These are phyloP conservation scores for Dicranocentrus wangi DNA, from an alignment of 2,888 invertebrate genomes.

Conservation along the genomic window DNA sequence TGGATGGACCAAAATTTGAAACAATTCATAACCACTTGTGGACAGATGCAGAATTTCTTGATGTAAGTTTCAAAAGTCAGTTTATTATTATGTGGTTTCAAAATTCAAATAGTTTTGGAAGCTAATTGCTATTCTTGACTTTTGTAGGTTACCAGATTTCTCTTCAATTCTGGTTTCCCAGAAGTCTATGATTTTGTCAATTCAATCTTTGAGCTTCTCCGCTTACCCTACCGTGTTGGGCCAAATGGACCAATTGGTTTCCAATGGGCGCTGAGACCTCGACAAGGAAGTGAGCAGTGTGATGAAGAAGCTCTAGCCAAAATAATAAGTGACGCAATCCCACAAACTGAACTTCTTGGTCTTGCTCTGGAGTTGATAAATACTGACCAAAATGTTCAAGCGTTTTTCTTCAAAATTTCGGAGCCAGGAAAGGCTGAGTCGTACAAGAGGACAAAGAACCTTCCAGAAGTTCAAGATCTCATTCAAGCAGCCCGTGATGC, in stretches of 20 bases:
- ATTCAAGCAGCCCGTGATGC: constrained; percentile 7
- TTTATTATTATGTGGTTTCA: too few species aligned
- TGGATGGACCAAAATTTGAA: constrained; percentile 11
- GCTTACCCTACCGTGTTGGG: constrained; percentile 1
- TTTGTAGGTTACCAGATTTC: too few species aligned
- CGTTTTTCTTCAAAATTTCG: not conserved
- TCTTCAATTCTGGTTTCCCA: not conserved
- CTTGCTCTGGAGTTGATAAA: not conserved
- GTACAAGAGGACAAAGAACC: not conserved
- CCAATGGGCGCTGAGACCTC: not conserved
- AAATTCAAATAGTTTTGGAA: too few species aligned
- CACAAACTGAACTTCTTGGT: not conserved
- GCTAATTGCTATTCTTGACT: too few species aligned
- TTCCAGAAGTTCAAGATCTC: constrained; percentile 21
- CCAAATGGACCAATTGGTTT: not conserved
- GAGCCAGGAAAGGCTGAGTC: constrained; percentile 9
- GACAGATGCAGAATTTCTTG: constrained; percentile 14
- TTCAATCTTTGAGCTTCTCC: not conserved
- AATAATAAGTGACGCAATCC: not conserved
- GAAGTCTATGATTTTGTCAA: constrained; percentile 26
- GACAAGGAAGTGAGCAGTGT: not conserved
- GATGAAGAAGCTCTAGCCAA: not conserved
- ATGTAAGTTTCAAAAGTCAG: too few species aligned
- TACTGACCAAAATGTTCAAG: not conserved
- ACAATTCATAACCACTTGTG: constrained; percentile 43